Conservation (phyloP, 2,888 invertebrate species). For the Mythimna loreyi region DNA sequence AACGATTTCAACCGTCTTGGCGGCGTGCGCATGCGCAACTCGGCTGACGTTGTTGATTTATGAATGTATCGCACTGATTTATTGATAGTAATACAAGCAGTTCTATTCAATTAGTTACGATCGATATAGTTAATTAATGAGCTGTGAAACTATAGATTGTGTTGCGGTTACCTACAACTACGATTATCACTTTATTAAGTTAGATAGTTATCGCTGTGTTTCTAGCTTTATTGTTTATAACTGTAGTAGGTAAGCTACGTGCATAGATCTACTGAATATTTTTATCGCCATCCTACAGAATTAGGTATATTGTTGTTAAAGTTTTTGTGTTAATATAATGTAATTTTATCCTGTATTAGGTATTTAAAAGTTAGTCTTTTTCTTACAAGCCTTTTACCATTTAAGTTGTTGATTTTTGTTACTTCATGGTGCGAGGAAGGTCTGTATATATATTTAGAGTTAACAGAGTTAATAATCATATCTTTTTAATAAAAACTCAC, state of each 20-base stretch:
- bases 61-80: conserved; percentile 77
- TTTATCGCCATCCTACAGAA: neutral
- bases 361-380: no score
- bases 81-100: conserved; percentile 79
- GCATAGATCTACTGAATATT: no score
- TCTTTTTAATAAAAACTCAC: neutral
- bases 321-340: neutral
- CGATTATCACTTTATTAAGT: conserved; percentile 45
- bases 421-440: no score
- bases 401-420: no score
- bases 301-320: neutral
- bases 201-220: conserved; percentile 19
- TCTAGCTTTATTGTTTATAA: conserved; percentile 7
- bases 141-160: conserved; percentile 60
- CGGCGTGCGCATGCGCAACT: conserved; percentile 64
- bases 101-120: conserved; percentile 78
- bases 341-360: neutral
- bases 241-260: neutral
- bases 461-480: neutral
- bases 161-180: conserved; percentile 49
- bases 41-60: conserved; percentile 80
- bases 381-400: no score
- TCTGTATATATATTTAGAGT: no score
- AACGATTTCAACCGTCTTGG: conserved; percentile 80
- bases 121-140: conserved; percentile 63